Evolutionary conservation across 2,888 invertebrate species (phyloP).

Genomic region (Kryphioiulus occultus): DNA sequence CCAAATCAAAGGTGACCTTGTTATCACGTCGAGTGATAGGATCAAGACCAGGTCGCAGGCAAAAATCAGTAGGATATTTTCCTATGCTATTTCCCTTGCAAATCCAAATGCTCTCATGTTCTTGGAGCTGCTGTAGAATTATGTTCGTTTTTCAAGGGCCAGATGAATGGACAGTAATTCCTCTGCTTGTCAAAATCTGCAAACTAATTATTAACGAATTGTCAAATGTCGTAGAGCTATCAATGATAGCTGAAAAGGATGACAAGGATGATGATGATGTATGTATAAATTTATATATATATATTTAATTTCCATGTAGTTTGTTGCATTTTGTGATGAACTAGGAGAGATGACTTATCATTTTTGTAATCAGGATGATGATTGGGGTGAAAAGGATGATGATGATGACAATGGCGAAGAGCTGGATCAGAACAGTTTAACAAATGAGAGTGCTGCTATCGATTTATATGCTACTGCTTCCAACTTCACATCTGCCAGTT

Average conservation of each 20-base stretch:
- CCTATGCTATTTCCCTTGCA: neutral
- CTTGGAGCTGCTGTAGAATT: no score
- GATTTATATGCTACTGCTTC: neutral
- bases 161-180: conserved; percentile 70
- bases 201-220: conserved; percentile 74
- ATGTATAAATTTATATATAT: neutral
- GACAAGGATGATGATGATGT: neutral
- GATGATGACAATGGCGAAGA: conserved; percentile 57
- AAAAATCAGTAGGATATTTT: conserved; percentile 60
- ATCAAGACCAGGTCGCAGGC: conserved; percentile 60
- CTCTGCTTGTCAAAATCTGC: conserved; percentile 75
- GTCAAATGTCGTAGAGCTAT: conserved; percentile 67
- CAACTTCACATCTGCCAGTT: neutral
- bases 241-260: conserved; percentile 54
- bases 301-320: neutral
- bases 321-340: neutral
- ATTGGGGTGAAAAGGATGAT: conserved; percentile 63
- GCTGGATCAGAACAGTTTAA: conserved; percentile 1
- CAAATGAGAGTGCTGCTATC: neutral
- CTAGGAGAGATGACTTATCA: no score
- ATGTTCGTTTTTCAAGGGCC: conserved; percentile 59
- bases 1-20: conserved; percentile 68
- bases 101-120: no score
- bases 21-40: conserved; percentile 59
- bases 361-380: conserved; percentile 52